Percentiles rank a stretch among this genome's conserved stretches.
Conservation (phyloP, 2,113 vertebrate species). For the rabbit (Oryctolagus cuniculus) region mOryCun1.1 NC_091433.1:66306001-66306500, state of each 20-base stretch:
- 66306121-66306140: conserved; percentile 59
- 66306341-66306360: conserved; percentile 3
- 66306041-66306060: background rate
- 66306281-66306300: background rate
- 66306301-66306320: background rate
- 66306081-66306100: conserved; percentile 14
- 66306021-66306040: background rate
- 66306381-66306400: background rate
- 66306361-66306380: background rate
- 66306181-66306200: conserved; percentile 46
- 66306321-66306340: conserved; percentile 16
- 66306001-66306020: too few species aligned
- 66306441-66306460: too few species aligned
- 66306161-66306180: conserved; percentile 62
- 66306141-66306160: conserved; percentile 49
- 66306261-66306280: background rate
- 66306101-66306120: conserved; percentile 17
- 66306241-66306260: background rate
- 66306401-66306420: background rate
- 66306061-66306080: conserved; percentile 17
- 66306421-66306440: too few species aligned
- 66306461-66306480: too few species aligned
- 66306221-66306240: background rate
- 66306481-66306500: too few species aligned
- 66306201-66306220: conserved; percentile 41